Evolutionary conservation across 1,140 invertebrate genomes (phyloP), one percentile per base, ranked within the genome.

Genomic region (Drosophila yakuba): DNA sequence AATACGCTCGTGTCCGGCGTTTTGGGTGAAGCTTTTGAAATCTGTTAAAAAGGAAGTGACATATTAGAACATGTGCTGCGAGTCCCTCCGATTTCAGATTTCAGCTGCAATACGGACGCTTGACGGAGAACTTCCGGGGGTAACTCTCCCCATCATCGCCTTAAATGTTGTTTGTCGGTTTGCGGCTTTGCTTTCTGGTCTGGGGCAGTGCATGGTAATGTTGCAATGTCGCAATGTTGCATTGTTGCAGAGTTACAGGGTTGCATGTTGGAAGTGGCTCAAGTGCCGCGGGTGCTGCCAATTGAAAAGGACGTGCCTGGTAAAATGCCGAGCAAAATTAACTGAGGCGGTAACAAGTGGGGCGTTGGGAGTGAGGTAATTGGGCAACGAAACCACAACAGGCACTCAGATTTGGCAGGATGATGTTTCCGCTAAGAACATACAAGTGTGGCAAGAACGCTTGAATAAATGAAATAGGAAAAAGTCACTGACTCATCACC

Each of bases 101-200:
- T 25, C 25, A 25, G 4, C 4, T 25, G 25, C 4, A 25, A 25
- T 25, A 5, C 17, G 17, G 17, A 17, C 25, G 25, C 6, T 32
- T 32, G 28, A 28, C 28, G 15, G 55, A 15, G 6, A 50, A 12
- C 32, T 48, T 17, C 43, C n/a, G 23, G n/a, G 32, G 10, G 10
- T 3, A 25, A 28, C 17, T 32, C 36, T 12, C 23, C 32, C 63
- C 38, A 61, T 72, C 48, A 55, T 62, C 57, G 48, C 32, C 74
- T 63, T 74, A 55, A 74, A 74, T 74, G 71, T 74, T 74, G 71
- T 55, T 74, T 62, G 57, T 48, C 50, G 57, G 43, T 55, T 39
- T 41, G 41, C 23, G 54, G 39, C 57, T 44, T 38, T 12, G 17
- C 45, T 61, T 32, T 41, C 14, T 12, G 35, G 6, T 10, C 10